Conservation (phyloP, 2,797 vertebrate species). For the Podargus strigoides region DNA sequence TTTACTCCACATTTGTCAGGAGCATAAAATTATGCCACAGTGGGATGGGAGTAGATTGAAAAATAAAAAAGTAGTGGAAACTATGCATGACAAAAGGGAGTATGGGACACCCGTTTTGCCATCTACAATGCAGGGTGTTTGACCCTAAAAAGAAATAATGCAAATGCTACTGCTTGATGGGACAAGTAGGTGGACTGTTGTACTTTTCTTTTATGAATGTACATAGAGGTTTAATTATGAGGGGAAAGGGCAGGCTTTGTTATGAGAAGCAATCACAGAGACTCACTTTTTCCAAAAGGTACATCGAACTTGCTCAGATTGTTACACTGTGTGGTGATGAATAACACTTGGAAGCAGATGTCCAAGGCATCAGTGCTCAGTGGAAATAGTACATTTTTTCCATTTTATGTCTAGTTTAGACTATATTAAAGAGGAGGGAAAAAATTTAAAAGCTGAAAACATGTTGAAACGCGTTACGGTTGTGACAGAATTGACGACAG, state of each 20-base stretch:
- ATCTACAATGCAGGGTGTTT: background rate
- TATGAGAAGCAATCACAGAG: constrained; percentile 49
- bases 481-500: constrained; percentile 53
- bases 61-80: background rate
- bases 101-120: background rate
- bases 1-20: background rate
- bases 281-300: constrained; percentile 76
- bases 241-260: constrained; percentile 55
- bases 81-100: background rate
- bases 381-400: constrained; percentile 72
- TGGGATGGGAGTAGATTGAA: background rate
- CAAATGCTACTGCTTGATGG: background rate
- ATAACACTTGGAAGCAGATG: constrained; percentile 76
- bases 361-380: constrained; percentile 66
- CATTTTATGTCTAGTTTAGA: constrained; percentile 70
- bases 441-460: constrained; percentile 59
- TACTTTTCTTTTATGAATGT: background rate
- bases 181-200: constrained; percentile 52
- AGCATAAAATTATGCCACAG: background rate
- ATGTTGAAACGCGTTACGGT: constrained; percentile 54
- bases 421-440: constrained; percentile 63
- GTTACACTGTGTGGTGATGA: constrained; percentile 66
- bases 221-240: constrained; percentile 6
- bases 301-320: constrained; percentile 65
- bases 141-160: background rate